Evolutionary conservation across 2,113 vertebrate genomes (phyloP), one percentile per base, ranked within the genome.

Genomic region (Ivindomyrus marchei): DNA sequence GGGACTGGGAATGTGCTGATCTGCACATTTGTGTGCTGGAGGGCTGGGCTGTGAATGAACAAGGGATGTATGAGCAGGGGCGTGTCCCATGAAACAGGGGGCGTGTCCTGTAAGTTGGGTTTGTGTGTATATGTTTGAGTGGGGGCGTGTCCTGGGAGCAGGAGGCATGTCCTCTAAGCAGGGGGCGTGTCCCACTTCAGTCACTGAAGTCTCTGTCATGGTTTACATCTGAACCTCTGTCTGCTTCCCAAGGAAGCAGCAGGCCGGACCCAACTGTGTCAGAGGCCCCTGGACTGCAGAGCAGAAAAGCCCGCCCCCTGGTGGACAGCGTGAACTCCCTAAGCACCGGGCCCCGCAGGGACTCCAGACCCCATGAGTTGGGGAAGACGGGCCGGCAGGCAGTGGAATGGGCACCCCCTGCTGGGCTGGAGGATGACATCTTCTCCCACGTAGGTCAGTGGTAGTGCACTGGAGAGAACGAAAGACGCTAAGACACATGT

Each of bases 361-460:
- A 88, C 19, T 24, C 24, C 3, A 47, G 27, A 66, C 36, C 89
- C 62, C 85, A 77, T 36, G 89, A 77, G 8, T 2, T 36, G 1
- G 89, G 85, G 62, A 87, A 53, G 62, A 47, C 36, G 0, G 49
- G 46, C 85, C 89, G 58, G n/a, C 85, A 86, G 47, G 85, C 89
- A 36, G 89, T 90, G 52, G 91, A 90, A 42, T 91, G 89, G 91
- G 91, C 58, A 4, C 66, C 89, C 66, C 83, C 80, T 77, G 89
- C 88, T 45, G 62, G 46, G 13, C 62, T 77, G 62, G 94, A 94
- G 91, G 93, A 95, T 0, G 94, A 94, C 70, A 92, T 94, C 90
- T 94, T 95, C 89, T 92, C 92, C 91, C 94, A 94, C 0, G 90
- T 95, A 91, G 94, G 94, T 94, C 91, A 94, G 94, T 93, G 50